phyloP scores from a whole-genome alignment of 2,888 invertebrate genomes.

The Drosophila mettleri region DNA sequence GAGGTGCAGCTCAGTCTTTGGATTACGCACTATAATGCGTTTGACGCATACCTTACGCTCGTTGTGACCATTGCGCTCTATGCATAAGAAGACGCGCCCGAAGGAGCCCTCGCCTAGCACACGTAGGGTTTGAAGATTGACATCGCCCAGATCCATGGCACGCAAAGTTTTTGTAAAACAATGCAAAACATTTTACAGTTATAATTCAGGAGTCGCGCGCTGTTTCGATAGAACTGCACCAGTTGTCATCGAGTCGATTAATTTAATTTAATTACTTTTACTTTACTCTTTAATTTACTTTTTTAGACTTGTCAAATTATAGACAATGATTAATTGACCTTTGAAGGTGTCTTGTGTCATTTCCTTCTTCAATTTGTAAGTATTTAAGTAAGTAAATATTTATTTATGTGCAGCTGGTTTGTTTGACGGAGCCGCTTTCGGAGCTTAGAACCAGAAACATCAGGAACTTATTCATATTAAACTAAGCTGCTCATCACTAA shows the following conservation, averaged over 20 bases:
- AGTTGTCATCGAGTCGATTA: conserved; percentile 1
- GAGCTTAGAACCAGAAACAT: background rate
- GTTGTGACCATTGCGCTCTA: conserved; percentile 40
- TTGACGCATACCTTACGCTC: conserved; percentile 79
- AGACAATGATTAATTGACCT: background rate
- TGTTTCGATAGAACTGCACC: conserved; percentile 17
- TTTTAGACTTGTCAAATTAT: background rate
- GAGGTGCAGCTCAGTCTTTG: conserved; percentile 69
- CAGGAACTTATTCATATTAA: background rate
- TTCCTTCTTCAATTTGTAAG: too few species aligned
- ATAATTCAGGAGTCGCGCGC: conserved; percentile 38
- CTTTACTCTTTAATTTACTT: too few species aligned
- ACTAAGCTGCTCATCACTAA: background rate
- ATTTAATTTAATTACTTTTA: too few species aligned
- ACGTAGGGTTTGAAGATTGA: conserved; percentile 63
- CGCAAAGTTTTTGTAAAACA: background rate
- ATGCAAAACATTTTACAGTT: conserved; percentile 23
- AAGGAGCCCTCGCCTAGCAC: conserved; percentile 81
- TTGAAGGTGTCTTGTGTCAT: too few species aligned
- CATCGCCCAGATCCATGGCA: conserved; percentile 79
- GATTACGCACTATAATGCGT: conserved; percentile 78
- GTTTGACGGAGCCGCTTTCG: too few species aligned
- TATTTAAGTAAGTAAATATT: too few species aligned
- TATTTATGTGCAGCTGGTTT: background rate
- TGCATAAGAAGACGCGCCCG: conserved; percentile 80